Conservation (phyloP, 2,113 vertebrate genomes). For the Macrotus californicus region DNA sequence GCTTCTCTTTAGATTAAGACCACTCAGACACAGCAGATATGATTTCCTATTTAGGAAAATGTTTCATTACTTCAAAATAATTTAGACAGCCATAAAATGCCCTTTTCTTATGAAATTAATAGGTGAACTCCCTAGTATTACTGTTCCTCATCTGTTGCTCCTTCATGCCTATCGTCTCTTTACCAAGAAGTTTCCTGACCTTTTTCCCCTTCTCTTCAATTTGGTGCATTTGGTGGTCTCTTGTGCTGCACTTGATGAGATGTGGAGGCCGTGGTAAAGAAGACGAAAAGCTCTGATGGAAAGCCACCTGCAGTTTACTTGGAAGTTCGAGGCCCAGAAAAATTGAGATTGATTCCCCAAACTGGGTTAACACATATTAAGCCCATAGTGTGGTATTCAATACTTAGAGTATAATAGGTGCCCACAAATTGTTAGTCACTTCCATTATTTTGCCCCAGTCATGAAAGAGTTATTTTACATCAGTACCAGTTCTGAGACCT, state of each 20-base stretch:
- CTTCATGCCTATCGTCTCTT: not conserved
- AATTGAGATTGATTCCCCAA: not conserved
- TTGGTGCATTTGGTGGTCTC: not conserved
- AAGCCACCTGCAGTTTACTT: not conserved
- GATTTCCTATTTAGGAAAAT: conserved; percentile 49
- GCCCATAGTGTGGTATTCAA: not conserved
- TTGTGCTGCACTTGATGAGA: not conserved
- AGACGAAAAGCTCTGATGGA: not conserved
- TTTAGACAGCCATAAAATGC: conserved; percentile 56
- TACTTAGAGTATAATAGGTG: not conserved
- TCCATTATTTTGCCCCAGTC: not conserved
- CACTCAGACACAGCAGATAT: conserved; percentile 8
- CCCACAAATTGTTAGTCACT: not conserved
- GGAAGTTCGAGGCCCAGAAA: not conserved
- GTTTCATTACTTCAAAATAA: conserved; percentile 65
- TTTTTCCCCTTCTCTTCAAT: not conserved
- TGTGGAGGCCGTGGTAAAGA: not conserved
- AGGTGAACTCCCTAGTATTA: not conserved
- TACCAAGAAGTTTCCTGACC: not conserved
- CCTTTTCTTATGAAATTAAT: conserved; percentile 30
- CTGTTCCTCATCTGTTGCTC: not conserved
- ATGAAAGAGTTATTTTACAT: not conserved
- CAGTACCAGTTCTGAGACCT: not conserved
- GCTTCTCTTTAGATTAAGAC: conserved; percentile 14
- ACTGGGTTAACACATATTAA: not conserved